Evolutionary conservation across 30 jellyfish, hydroid and myxozoan genomes (phyloP), one percentile per base, ranked within the genome.

Genomic region (Aurelia coerulea): DNA sequence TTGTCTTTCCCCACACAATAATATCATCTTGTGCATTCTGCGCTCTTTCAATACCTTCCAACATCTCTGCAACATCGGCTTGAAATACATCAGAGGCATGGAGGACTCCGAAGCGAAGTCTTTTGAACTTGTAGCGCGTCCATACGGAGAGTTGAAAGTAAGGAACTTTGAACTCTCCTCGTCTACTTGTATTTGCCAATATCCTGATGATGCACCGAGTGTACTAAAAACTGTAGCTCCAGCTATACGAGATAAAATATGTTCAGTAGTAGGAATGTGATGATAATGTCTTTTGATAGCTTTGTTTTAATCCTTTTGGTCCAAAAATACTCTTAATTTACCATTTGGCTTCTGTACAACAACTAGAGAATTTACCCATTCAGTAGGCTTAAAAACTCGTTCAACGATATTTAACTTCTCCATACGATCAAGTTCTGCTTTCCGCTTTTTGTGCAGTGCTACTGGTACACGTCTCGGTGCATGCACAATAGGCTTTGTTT

Each of bases 131-230:
- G 46, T 63, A 80, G 59, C 90, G 19, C 84, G 79, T 74, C 90
- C 90, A 86, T 86, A 62, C 18, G 86, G 90, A 60, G 90, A 62
- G 32, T 65, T 79, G 74, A 79, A 79, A 18, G 90, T 79, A 68
- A 79, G 46, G 59, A 79, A 65, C 74, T 79, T 79, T 32, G 90
- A 79, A 59, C 90, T 64, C 9, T 58, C 68, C 65, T 79, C 90
- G 46, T 79, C 90, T 35, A 79, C 84, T 62, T 73, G 90, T 62
- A 79, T 15, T 62, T 62, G 90, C 86, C 90, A 79, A 69, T 60
- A 79, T 9, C 90, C 90, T 62, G 86, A 17, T 23, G 86, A 10
- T 11, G 88, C 88, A 35, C 60, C 88, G 31, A 78, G 88, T 60
- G 84, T 42, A 14, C 68, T 65, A 79, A 79, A 66, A 5, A 51